These are phyloP conservation scores for Pseudococcus viburni DNA, from an alignment of 2,888 invertebrate genomes.

Conservation along the genomic window DNA sequence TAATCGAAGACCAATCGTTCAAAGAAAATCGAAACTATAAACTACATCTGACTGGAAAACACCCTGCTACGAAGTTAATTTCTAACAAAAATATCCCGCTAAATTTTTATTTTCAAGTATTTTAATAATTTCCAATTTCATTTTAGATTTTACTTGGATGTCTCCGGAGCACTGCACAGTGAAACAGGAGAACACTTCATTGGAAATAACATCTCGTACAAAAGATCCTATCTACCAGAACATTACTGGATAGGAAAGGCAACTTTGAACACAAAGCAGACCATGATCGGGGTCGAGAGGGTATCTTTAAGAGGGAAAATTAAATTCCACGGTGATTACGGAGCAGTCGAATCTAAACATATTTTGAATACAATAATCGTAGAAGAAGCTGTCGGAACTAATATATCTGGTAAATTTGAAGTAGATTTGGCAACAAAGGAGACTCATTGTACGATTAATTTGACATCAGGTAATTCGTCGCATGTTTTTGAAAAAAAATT, in stretches of 20 bases:
- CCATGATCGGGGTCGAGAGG: conserved; percentile 67
- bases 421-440: conserved; percentile 76
- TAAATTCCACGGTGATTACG: conserved; percentile 68
- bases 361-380: conserved; percentile 76
- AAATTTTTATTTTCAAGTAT: background rate
- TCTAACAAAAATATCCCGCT: background rate
- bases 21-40: conserved; percentile 67
- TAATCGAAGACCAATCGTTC: conserved; percentile 68
- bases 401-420: conserved; percentile 76
- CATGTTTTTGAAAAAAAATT: conserved; percentile 69
- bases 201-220: conserved; percentile 69
- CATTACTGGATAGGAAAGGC: conserved; percentile 69
- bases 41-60: conserved; percentile 75
- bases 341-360: conserved; percentile 73
- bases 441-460: conserved; percentile 79
- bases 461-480: conserved; percentile 76
- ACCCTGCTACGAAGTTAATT: conserved; percentile 76
- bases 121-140: background rate
- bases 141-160: conserved; percentile 68
- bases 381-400: conserved; percentile 75
- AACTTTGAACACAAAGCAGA: conserved; percentile 65
- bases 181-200: conserved; percentile 66
- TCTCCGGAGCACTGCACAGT: conserved; percentile 67
- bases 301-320: conserved; percentile 68
- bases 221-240: conserved; percentile 68